phyloP scores from a whole-genome alignment of 2,888 invertebrate species.

The Cremastinae sp. region DNA sequence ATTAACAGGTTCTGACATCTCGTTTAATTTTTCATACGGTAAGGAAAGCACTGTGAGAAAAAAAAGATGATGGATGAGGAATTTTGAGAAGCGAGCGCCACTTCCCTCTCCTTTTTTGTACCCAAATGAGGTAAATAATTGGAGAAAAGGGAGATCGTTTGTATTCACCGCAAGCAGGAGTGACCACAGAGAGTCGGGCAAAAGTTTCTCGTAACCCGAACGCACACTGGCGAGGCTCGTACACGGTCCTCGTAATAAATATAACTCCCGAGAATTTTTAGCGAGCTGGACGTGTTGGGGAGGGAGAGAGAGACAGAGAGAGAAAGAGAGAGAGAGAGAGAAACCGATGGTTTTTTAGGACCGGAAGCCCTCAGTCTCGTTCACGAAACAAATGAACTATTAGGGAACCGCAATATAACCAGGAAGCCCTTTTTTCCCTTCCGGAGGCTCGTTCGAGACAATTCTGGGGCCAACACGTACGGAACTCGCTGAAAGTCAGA shows the following conservation, averaged over 20 bases:
- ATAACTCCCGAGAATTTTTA: too few species aligned
- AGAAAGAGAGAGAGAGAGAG: not conserved
- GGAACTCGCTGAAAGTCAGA: slow-evolving; percentile 5
- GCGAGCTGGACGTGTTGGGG: not conserved
- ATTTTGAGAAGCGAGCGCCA: not conserved
- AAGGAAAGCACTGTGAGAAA: not conserved
- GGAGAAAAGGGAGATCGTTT: not conserved
- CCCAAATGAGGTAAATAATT: slow-evolving; percentile 6
- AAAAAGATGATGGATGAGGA: not conserved
- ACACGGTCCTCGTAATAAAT: too few species aligned
- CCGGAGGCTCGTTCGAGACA: slow-evolving; percentile 23
- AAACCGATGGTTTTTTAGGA: slow-evolving; percentile 63
- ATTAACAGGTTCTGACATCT: too few species aligned
- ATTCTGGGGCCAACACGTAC: not conserved
- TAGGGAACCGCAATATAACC: slow-evolving; percentile 67
- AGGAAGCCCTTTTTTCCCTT: slow-evolving; percentile 30
- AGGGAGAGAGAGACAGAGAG: not conserved
- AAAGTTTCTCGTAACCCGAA: slow-evolving; percentile 39
- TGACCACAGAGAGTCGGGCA: slow-evolving; percentile 7
- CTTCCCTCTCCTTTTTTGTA: not conserved
- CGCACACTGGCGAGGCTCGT: too few species aligned
- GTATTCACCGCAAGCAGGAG: slow-evolving; percentile 24
- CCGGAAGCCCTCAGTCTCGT: slow-evolving; percentile 69
- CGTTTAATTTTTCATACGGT: too few species aligned
- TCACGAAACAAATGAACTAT: slow-evolving; percentile 75